Evolutionary conservation across 2,888 invertebrate genomes (phyloP), one percentile per base, ranked within the genome.

Genomic region (Napeogenes sylphis): DNA sequence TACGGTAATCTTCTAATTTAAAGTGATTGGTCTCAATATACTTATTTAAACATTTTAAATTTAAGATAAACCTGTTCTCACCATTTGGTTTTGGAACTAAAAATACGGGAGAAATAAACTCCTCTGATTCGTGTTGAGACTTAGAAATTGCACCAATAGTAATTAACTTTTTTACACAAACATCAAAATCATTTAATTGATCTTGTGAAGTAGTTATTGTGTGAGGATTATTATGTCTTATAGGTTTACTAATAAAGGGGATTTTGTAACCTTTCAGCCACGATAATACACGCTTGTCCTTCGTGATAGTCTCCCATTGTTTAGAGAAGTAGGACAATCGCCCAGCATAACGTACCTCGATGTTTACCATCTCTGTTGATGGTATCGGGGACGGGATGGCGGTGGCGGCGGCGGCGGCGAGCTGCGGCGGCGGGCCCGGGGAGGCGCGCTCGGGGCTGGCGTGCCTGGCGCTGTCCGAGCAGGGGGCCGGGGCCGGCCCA

Each of bases 81-180:
- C 64, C 64, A 47, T 61, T 63, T 56, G 65, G 67, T 60, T 69
- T 67, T 2, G 58, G 64, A 4, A 66, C 60, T 46, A 65, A 53
- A 63, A 67, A 64, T 13, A 68, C 14, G 0, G 3, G 45, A 2
- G 68, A 68, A 5, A 68, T 0, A 60, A 65, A 68, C 14, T 68
- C 56, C 0, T 46, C 46, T 5, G n/a, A 5, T 12, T n/a, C 12
- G 46, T 12, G 46, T 46, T 14, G 14, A n/a, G 13, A 46, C 46
- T 46, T 13, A 13, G 46, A 13, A 46, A 53, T 13, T 4, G 30
- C 30, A 14, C n/a, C 30, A 8, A n/a, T 56, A 5, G 10, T 21
- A 14, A 21, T 45, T 42, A 42, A 42, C 14, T 45, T 56, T n/a
- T 21, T 4, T 14, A 21, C 6, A 35, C 4, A 30, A 3, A 45